Evolutionary conservation across 2,797 vertebrate species (phyloP), one percentile per base, ranked within the genome.

Genomic region (Karalla daura): DNA sequence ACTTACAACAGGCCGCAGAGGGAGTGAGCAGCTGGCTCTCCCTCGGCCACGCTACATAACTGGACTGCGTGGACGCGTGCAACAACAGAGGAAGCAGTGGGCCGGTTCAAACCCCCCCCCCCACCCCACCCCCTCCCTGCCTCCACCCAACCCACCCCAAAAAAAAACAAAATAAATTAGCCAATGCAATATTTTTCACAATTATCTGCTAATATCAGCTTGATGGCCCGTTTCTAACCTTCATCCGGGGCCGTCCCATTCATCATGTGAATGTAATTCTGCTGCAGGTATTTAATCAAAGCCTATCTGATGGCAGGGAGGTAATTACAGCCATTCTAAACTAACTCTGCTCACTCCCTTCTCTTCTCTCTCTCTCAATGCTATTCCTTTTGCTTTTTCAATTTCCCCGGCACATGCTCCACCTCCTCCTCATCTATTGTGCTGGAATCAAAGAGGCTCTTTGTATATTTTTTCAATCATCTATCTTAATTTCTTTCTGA

Each of bases 251-350:
- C n/a, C 64, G 72, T 68, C 81, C 90, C 94, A 96, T 96, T 95
- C 93, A 96, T 96, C 96, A 97, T 90, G 76, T 90, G 95, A 95
- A 97, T 96, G 95, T 93, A 95, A 95, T 96, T 96, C 94, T 93
- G 93, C 93, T 88, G 89, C 92, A 95, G 95, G 94, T 96, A 95
- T 96, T 97, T 96, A 95, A 97, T 97, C 96, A 96, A 94, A 91
- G 79, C 76, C 84, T 96, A 96, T 96, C 95, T 95, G 95, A 96
- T 95, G 94, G 83, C 83, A 74, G 92, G 77, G 91, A 94, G 93
- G 95, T 96, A 96, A 97, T 97, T 96, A 96, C 93, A 80, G 88
- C 88, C 77, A 84, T 90, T 90, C 91, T 90, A 89, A 94, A 95
- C 92, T 86, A 89, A 77, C 74, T 89, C 86, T 86, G 52, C 83